Evolutionary conservation across 2,797 vertebrate genomes (phyloP).

Genomic region (Cyprinella venusta): DNA sequence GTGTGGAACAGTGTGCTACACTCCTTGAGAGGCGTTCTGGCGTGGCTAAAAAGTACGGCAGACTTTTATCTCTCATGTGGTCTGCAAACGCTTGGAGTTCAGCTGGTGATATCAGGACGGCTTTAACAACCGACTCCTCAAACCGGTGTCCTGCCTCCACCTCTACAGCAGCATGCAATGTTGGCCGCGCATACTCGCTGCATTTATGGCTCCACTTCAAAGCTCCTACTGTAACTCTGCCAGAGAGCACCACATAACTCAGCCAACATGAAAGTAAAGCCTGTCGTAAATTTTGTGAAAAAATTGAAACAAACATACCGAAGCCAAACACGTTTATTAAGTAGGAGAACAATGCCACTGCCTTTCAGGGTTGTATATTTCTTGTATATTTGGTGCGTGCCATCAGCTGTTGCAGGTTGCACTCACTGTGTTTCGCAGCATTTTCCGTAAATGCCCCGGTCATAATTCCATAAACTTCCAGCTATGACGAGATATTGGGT

Average conservation of each 20-base stretch:
- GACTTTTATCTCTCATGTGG: slow-evolving; percentile 61
- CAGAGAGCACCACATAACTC: slow-evolving; percentile 72
- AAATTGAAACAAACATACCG: slow-evolving; percentile 64
- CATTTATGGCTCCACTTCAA: slow-evolving; percentile 74
- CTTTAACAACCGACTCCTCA: slow-evolving; percentile 35
- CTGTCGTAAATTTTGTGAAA: slow-evolving; percentile 64
- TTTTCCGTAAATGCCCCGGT: slow-evolving; percentile 58
- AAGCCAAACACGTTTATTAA: slow-evolving; percentile 63
- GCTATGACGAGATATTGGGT: slow-evolving; percentile 66
- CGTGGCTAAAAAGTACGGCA: slow-evolving; percentile 30
- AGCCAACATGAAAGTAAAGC: slow-evolving; percentile 70
- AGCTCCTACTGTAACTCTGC: slow-evolving; percentile 66
- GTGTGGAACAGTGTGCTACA: slow-evolving; percentile 14
- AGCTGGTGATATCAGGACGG: slow-evolving; percentile 40
- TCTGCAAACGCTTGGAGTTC: slow-evolving; percentile 52
- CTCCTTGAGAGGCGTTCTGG: slow-evolving; percentile 36
- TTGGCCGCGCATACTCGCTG: slow-evolving; percentile 54
- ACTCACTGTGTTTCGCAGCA: slow-evolving; percentile 49
- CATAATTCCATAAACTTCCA: slow-evolving; percentile 64
- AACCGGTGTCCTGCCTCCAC: slow-evolving; percentile 65
- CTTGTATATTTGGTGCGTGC: slow-evolving; percentile 47
- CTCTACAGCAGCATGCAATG: slow-evolving; percentile 60
- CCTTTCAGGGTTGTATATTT: slow-evolving; percentile 47
- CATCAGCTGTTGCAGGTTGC: slow-evolving; percentile 52
- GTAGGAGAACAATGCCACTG: slow-evolving; percentile 52